Evolutionary conservation across 2,113 vertebrate species (phyloP).

Genomic region (Amphilophus citrinellus): DNA sequence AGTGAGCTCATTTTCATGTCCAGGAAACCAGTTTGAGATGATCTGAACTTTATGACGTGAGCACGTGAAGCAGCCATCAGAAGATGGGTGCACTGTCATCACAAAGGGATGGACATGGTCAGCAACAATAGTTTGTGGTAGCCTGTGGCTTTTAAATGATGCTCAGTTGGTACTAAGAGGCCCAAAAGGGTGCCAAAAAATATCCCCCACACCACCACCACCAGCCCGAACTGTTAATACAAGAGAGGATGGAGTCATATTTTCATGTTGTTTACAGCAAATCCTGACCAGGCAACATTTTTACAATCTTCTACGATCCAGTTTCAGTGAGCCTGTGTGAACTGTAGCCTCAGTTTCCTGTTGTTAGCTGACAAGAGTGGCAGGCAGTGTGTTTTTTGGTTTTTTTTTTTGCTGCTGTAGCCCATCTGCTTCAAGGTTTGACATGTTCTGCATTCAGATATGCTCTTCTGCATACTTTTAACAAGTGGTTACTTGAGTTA

Average conservation of each 20-base stretch:
- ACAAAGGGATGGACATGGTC: neutral
- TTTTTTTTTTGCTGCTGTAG: no score
- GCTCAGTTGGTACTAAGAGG: neutral
- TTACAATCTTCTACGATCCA: no score
- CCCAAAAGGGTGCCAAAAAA: no score
- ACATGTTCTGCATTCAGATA: neutral
- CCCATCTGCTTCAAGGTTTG: no score
- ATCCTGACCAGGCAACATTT: no score
- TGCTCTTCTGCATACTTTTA: neutral
- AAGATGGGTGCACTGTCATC: neutral
- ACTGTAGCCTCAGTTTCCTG: neutral
- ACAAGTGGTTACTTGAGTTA: neutral
- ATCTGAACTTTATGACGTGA: no score
- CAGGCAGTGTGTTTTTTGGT: no score
- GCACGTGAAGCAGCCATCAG: neutral
- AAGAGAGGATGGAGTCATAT: neutral
- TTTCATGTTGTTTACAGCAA: no score
- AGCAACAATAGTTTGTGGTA: neutral
- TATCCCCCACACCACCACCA: neutral
- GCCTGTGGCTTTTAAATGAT: neutral
- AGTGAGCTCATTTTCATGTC: neutral
- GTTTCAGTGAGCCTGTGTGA: no score
- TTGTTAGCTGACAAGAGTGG: no score
- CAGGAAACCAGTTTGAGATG: no score
- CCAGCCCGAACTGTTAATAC: no score